Evolutionary conservation across 92 coral and sea anemone species (phyloP).

Genomic region (Phenganax stokvisi): DNA sequence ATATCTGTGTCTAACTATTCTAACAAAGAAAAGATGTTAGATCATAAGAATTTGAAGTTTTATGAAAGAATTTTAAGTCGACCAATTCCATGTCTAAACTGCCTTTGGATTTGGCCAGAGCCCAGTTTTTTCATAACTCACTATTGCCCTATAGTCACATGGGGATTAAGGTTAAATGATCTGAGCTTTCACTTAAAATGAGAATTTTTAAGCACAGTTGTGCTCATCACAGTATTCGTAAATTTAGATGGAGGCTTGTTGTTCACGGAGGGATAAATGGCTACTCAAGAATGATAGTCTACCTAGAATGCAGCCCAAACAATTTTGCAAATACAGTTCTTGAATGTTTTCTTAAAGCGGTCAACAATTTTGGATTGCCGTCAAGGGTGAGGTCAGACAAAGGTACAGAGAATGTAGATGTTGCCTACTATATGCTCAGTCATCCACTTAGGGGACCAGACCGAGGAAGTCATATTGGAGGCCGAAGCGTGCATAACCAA

Average conservation of each 20-base stretch:
- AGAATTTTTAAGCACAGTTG: too few relatives aligned
- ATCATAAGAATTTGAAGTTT: too few relatives aligned
- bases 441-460: conserved; percentile 29
- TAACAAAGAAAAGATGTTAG: too few relatives aligned
- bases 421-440: conserved; percentile 33
- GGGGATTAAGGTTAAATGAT: too few relatives aligned
- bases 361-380: conserved; percentile 32
- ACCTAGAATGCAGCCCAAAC: conserved; percentile 21
- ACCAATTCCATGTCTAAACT: too few relatives aligned
- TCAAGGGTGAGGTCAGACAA: conserved; percentile 38
- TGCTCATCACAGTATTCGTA: neutral
- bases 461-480: conserved; percentile 29
- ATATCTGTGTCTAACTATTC: too few relatives aligned
- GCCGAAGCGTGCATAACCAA: conserved; percentile 23
- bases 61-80: too few relatives aligned
- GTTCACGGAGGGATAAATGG: conserved; percentile 43
- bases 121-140: too few relatives aligned
- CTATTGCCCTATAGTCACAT: too few relatives aligned
- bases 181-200: too few relatives aligned
- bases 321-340: conserved; percentile 29
- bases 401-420: conserved; percentile 38
- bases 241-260: conserved; percentile 36
- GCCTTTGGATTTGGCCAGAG: too few relatives aligned
- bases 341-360: conserved; percentile 23
- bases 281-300: conserved; percentile 40